Conservation (phyloP, 2,797 vertebrate species). For the Apogon talboti region DNA sequence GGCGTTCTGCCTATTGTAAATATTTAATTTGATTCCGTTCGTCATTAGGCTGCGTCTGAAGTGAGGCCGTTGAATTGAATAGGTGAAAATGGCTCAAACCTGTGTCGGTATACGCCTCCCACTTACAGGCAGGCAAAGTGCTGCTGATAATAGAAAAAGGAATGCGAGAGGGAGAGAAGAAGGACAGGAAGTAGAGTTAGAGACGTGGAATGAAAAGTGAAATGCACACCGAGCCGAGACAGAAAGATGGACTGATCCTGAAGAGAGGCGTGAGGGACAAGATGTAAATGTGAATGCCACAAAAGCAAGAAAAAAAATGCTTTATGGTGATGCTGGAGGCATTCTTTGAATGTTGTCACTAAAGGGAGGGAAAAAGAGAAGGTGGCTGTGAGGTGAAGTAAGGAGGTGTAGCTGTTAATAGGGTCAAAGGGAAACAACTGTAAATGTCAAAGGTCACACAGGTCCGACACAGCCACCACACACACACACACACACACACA, state of each 20-base stretch:
- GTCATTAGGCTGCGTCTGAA: slow-evolving; percentile 47
- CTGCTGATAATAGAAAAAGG: slow-evolving; percentile 40
- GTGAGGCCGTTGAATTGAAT: slow-evolving; percentile 45
- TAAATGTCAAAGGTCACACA: slow-evolving; percentile 43
- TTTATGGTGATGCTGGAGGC: slow-evolving; percentile 30
- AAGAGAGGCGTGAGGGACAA: slow-evolving; percentile 23
- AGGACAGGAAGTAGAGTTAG: slow-evolving; percentile 26
- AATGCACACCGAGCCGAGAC: slow-evolving; percentile 20
- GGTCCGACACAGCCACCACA: not conserved
- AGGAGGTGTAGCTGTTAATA: slow-evolving; percentile 18
- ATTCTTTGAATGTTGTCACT: slow-evolving; percentile 43
- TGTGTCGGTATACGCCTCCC: slow-evolving; percentile 28
- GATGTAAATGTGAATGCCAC: slow-evolving; percentile 44
- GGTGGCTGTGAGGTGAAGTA: not conserved
- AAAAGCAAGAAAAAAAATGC: slow-evolving; percentile 34
- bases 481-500: not conserved
- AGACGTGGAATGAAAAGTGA: slow-evolving; percentile 21
- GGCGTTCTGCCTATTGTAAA: slow-evolving; percentile 63
- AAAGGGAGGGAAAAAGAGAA: not conserved
- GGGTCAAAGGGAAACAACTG: slow-evolving; percentile 50
- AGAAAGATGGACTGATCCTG: slow-evolving; percentile 35
- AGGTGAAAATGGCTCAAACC: slow-evolving; percentile 42
- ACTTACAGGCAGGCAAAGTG: slow-evolving; percentile 47
- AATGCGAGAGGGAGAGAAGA: slow-evolving; percentile 32
- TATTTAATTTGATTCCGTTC: slow-evolving; percentile 66